Base-by-base conservation (phyloP, 2,113 vertebrate genomes). In the Scytalopus superciliaris region DNA sequence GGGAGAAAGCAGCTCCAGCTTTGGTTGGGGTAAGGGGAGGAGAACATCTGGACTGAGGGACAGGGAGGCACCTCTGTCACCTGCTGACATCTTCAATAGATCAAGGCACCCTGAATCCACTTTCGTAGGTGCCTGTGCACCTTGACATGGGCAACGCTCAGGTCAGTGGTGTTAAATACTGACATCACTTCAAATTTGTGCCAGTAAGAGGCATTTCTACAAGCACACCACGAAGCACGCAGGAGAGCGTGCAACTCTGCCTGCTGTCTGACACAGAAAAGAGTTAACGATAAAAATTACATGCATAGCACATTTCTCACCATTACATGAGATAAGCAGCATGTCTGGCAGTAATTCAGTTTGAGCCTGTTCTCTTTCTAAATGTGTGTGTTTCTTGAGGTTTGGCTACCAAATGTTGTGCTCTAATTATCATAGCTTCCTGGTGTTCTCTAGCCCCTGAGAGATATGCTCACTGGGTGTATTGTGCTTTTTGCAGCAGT, bases 341-440 rank as follows among this genome's bases (percentile, higher is more conserved):
- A 1, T 0, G 88, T 87, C 88, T 92, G 87, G 63, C 94, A 87
- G 62, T 5, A 42, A 83, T 66, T 90, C 63, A 27, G 7, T 24
- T 56, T 25, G 66, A 74, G 49, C 57, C 78, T 89, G 84, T 18
- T 77, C 73, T 40, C 3, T 75, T 89, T 93, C 69, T 7, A 59
- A 40, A 75, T 21, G 6, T 16, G 50, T 40, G 44, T 23, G 17
- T 40, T 94, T 85, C 68, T 68, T 75, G 39, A 92, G 73, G 31
- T 27, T 88, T 94, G 75, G 89, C 89, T 80, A 91, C 56, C 83
- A 42, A 93, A 59, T 93, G 87, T 30, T 94, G 50, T 59, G 53
- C 42, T 75, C 68, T 90, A 50, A 75, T 87, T 90, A 57, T 42
- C 57, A 72, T 74, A 19, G 44, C 72, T 93, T 91, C 84, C 57